A percentile compares a stretch with the other conserved stretches of the same genome.
These are phyloP conservation scores for Sympetrum striolatum DNA, from an alignment of 2,888 invertebrate species.

Conservation along the genomic window DNA sequence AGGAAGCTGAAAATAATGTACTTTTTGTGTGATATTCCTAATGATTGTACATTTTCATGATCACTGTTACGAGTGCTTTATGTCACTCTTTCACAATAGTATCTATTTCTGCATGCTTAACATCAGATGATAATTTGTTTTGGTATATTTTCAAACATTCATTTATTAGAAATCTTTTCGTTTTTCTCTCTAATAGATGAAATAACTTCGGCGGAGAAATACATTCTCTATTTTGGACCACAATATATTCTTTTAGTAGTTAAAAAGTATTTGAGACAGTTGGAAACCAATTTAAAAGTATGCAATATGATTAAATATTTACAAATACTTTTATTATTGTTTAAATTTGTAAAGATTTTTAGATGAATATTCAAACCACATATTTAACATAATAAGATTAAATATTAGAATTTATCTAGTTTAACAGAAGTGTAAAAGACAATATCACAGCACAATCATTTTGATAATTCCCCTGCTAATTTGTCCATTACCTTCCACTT, in stretches of 20 bases:
- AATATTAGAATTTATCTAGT: constrained; percentile 24
- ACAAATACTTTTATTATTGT: constrained; percentile 30
- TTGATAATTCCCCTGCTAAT: constrained; percentile 45
- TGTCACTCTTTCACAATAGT: neutral
- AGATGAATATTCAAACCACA: constrained; percentile 34
- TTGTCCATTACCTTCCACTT: constrained; percentile 45
- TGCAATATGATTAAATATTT: constrained; percentile 15
- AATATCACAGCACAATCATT: constrained; percentile 50
- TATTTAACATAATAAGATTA: constrained; percentile 33
- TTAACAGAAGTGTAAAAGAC: constrained; percentile 49
- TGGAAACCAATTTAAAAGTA: neutral
- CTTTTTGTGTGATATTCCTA: neutral
- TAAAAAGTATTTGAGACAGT: neutral
- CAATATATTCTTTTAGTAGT: neutral
- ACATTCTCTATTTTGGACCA: constrained; percentile 37
- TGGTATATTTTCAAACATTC: neutral
- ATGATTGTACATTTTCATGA: neutral
- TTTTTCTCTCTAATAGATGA: neutral
- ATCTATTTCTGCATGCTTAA: neutral
- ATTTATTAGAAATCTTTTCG: neutral
- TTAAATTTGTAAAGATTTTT: constrained; percentile 29
- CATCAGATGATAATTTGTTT: neutral
- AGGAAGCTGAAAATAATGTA: neutral
- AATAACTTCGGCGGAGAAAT: constrained; percentile 34
- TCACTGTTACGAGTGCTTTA: neutral